Evolutionary conservation across 2,888 invertebrate species (phyloP).

Genomic region (Drosophila phalerata): DNA sequence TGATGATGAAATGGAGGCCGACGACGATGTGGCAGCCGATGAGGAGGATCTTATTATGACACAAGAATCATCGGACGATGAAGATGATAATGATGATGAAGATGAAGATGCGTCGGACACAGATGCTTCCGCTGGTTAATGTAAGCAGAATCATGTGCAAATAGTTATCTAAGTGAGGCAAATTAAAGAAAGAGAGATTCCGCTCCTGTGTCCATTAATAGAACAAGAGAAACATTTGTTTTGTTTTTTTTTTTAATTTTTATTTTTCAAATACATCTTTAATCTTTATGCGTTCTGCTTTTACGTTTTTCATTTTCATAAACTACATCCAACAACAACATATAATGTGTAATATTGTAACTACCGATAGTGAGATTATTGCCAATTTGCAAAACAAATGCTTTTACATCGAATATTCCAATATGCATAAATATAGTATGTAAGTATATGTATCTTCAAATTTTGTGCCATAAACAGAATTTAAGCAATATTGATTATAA

Average conservation of each 20-base stretch:
- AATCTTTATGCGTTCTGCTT: slow-evolving; percentile 48
- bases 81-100: slow-evolving; percentile 52
- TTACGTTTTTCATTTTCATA: slow-evolving; percentile 39
- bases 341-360: slow-evolving; percentile 51
- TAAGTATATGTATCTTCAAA: slow-evolving; percentile 35
- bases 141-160: slow-evolving; percentile 10
- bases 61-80: slow-evolving; percentile 54
- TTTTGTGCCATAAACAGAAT: slow-evolving; percentile 54
- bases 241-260: slow-evolving; percentile 40
- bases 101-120: slow-evolving; percentile 56
- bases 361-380: slow-evolving; percentile 60
- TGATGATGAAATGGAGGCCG: slow-evolving; percentile 59
- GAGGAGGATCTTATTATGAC: slow-evolving; percentile 57
- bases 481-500: slow-evolving; percentile 32
- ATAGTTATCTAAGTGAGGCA: slow-evolving; percentile 20
- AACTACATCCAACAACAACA: slow-evolving; percentile 73
- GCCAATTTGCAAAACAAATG: slow-evolving; percentile 52
- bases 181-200: slow-evolving; percentile 3
- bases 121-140: slow-evolving; percentile 49
- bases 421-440: slow-evolving; percentile 56
- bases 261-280: slow-evolving; percentile 65
- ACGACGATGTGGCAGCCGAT: slow-evolving; percentile 69
- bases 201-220: slow-evolving; percentile 18
- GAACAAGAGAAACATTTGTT: slow-evolving; percentile 20
- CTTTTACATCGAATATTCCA: slow-evolving; percentile 46